Percentiles rank a stretch among this genome's conserved stretches.
Evolutionary conservation across 1,140 invertebrate species (phyloP).

Genomic region (Drosophila setifemur): DNA sequence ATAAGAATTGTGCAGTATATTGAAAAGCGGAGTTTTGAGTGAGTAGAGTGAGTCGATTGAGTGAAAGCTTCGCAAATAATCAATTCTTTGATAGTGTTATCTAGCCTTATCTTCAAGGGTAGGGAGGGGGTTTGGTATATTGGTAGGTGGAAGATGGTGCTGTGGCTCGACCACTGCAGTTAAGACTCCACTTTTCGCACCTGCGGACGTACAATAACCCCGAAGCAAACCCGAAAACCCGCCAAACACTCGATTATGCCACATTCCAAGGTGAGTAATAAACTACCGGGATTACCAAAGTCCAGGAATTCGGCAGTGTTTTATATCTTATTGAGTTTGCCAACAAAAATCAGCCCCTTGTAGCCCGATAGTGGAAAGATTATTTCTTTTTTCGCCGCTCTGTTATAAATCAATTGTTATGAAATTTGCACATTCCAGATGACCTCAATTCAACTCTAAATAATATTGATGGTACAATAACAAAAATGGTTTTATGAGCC

Average conservation of each 20-base stretch:
- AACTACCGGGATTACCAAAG: neutral
- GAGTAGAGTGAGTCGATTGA: slow-evolving; percentile 8
- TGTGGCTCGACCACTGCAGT: slow-evolving; percentile 14
- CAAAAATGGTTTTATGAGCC: no score
- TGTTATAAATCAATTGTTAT: slow-evolving; percentile 10
- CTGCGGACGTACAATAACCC: slow-evolving; percentile 7
- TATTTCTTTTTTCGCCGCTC: neutral
- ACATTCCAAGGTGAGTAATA: slow-evolving; percentile 35
- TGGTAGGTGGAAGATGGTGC: neutral
- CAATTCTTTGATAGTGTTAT: slow-evolving; percentile 63
- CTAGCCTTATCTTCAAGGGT: slow-evolving; percentile 33
- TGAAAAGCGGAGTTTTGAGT: neutral
- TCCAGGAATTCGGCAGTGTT: neutral
- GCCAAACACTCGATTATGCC: slow-evolving; percentile 17
- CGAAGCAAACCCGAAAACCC: neutral
- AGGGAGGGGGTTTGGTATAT: neutral
- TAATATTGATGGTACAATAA: no score
- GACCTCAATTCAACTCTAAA: no score
- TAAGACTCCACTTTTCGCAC: slow-evolving; percentile 5
- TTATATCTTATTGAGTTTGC: slow-evolving; percentile 2
- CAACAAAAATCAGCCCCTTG: no score
- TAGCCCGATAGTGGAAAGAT: neutral
- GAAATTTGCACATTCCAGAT: slow-evolving; percentile 15
- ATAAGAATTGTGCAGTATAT: neutral
- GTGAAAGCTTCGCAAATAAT: slow-evolving; percentile 46